Percentiles rank a stretch among this genome's conserved stretches.
These are phyloP conservation scores for Eumeta japonica DNA, from an alignment of 1,140 invertebrate species.

Conservation along the genomic window DNA sequence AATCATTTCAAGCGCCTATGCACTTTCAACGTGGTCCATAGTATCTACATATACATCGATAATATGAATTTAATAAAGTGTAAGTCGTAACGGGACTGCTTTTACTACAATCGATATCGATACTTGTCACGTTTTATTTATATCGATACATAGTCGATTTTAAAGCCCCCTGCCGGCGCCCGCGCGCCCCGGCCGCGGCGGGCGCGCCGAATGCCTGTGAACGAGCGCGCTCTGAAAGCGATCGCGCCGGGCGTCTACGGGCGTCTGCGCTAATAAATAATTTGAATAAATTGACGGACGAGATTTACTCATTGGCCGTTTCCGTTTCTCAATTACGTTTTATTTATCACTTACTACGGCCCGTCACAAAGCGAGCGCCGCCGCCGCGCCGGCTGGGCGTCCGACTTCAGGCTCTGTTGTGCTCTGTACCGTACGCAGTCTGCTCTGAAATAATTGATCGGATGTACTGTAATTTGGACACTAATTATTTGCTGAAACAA, in stretches of 20 bases:
- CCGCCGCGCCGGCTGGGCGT: slow-evolving; percentile 14
- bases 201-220: slow-evolving; percentile 38
- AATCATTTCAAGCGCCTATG: no score
- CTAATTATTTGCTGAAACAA: no score
- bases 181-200: slow-evolving; percentile 29
- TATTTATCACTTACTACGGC: slow-evolving; percentile 55
- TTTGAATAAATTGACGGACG: slow-evolving; percentile 58
- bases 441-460: no score
- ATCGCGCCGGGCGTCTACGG: slow-evolving; percentile 53
- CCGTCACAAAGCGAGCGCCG: slow-evolving; percentile 26
- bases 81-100: no score
- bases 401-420: no score
- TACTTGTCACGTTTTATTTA: no score
- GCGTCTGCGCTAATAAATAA: slow-evolving; percentile 55
- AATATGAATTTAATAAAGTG: no score
- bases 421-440: no score
- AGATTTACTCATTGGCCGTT: slow-evolving; percentile 57
- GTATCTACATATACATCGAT: no score
- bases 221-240: slow-evolving; percentile 42
- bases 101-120: slow-evolving; percentile 38
- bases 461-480: no score
- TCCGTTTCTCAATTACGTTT: slow-evolving; percentile 55
- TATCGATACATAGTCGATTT: no score
- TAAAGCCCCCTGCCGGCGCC: background rate
- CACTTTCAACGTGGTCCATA: no score